Base-by-base conservation (phyloP, 2,888 invertebrate species). In the Druceiella hillmani region DNA sequence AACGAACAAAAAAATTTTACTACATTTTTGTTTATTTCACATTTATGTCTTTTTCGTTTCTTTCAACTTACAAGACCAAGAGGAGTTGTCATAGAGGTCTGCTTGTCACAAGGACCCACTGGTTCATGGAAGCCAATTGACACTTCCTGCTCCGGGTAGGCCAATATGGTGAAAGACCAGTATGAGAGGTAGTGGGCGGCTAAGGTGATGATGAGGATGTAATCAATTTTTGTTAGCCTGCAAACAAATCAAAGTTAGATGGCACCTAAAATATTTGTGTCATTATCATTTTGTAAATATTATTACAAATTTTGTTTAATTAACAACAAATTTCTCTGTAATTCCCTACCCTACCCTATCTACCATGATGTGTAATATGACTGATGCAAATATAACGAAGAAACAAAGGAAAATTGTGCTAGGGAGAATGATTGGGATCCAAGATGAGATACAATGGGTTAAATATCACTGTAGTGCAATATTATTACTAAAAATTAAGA, bases 61-160 rank as follows among this genome's bases (percentile, higher is more conserved):
- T 27, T 32, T 32, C 36, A 40, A 55, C 62, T 62, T 56, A 83
- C 83, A 65, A 76, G 73, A 50, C 84, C 85, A 55, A 82, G 77
- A 2, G 80, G 76, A 5, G 83, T 83, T 30, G 71, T 67, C 3
- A 86, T 66, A 1, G 74, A 64, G 4, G 73, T 61, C 26, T 64
- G 63, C 48, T 78, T 71, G 45, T 81, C 62, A 58, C 87, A 88
- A 1, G 82, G 76, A 3, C 88, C 88, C 12, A 85, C 75, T 1
- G 79, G 79, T 59, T 89, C 83, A 54, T 86, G 86, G 4, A 85
- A 61, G 0, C 87, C 88, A 2, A 75, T 66, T 0, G 84, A 77
- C 42, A 79, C 61, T 54, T 84, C 81, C 27, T 72, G 62, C 54
- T 80, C 79, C 0, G 87, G 85, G 51, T 80, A 64, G 38, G 76